A percentile compares a stretch with the other conserved stretches of the same genome.
Evolutionary conservation across 2,113 vertebrate genomes (phyloP).

Genomic region (Scomber japonicus): DNA sequence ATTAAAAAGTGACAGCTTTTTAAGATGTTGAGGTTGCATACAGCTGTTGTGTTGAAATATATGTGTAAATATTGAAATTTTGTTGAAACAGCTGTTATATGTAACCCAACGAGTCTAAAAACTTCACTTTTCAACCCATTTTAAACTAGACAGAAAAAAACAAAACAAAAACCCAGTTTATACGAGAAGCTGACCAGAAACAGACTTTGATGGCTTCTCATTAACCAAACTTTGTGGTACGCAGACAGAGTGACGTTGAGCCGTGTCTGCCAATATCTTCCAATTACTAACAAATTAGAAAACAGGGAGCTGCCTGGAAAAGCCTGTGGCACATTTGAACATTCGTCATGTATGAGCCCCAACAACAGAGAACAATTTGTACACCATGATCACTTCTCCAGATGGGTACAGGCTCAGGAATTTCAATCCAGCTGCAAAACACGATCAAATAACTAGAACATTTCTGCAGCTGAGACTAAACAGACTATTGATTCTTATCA

Average conservation of each 20-base stretch:
- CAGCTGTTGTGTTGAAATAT: too few species aligned
- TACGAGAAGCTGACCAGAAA: too few species aligned
- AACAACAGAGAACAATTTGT: slow-evolving; percentile 47
- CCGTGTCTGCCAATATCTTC: not conserved
- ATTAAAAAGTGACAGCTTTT: too few species aligned
- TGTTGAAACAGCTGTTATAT: too few species aligned
- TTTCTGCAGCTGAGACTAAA: slow-evolving; percentile 30
- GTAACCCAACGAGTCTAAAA: too few species aligned
- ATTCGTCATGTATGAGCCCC: slow-evolving; percentile 4
- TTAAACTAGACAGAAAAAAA: too few species aligned
- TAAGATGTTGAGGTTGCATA: too few species aligned
- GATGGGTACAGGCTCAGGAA: slow-evolving; percentile 40
- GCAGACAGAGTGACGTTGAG: not conserved
- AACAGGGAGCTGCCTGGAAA: not conserved
- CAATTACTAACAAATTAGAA: not conserved
- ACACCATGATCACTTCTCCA: slow-evolving; percentile 54
- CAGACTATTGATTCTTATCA: not conserved
- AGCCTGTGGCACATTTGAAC: not conserved
- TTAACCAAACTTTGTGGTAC: too few species aligned
- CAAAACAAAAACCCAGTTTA: too few species aligned
- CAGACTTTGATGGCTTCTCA: too few species aligned
- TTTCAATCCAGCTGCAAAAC: slow-evolving; percentile 48
- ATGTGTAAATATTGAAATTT: too few species aligned
- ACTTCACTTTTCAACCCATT: too few species aligned
- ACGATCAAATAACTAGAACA: slow-evolving; percentile 35